These are phyloP conservation scores for Heterotis niloticus DNA, from an alignment of 2,113 vertebrate genomes.

Conservation along the genomic window DNA sequence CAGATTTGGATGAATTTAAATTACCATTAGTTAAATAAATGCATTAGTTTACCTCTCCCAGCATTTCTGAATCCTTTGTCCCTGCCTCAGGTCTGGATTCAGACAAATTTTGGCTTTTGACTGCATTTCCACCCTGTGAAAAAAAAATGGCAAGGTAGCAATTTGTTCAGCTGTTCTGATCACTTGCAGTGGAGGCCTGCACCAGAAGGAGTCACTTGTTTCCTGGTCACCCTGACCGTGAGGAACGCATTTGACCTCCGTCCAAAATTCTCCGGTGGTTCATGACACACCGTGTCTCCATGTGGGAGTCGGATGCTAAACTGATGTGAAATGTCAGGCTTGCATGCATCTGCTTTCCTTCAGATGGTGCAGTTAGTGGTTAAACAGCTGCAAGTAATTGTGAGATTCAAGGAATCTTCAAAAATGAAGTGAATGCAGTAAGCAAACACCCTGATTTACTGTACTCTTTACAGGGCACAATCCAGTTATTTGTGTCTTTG, in stretches of 20 bases:
- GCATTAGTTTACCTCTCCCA: slow-evolving; percentile 36
- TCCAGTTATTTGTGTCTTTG: too few relatives aligned
- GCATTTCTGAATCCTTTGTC: slow-evolving; percentile 33
- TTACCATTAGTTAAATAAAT: background rate
- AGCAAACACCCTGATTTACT: background rate
- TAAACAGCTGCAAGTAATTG: background rate
- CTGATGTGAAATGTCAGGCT: too few relatives aligned
- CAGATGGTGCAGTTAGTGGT: background rate
- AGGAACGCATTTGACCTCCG: background rate
- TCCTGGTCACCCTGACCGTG: background rate
- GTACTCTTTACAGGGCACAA: background rate
- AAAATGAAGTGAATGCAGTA: background rate
- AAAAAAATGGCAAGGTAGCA: background rate
- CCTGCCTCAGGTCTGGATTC: slow-evolving; percentile 35
- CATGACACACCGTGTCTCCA: background rate
- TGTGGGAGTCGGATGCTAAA: background rate
- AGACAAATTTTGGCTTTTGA: slow-evolving; percentile 22
- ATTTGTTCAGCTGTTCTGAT: background rate
- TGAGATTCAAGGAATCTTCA: background rate
- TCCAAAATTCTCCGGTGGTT: background rate
- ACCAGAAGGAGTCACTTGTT: background rate
- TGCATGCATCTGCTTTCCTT: background rate
- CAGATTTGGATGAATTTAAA: too few relatives aligned
- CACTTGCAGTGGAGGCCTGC: too few relatives aligned
- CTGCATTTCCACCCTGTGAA: slow-evolving; percentile 24